These are phyloP conservation scores for Tipula vernalis DNA, from an alignment of 2,888 invertebrate species.

Conservation along the genomic window DNA sequence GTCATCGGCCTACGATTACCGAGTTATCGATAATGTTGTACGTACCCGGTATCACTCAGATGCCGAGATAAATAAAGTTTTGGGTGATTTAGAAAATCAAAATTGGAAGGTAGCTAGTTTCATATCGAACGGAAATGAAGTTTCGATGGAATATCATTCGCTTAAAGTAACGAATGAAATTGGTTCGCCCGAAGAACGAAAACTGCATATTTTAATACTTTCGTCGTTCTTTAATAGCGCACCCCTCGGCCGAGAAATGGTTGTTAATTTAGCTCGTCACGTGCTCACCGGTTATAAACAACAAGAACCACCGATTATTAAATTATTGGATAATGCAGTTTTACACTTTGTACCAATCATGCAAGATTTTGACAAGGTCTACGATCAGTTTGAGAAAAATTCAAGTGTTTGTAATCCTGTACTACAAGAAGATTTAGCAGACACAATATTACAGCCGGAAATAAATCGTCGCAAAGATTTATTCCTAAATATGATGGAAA, in stretches of 20 bases:
- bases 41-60: constrained; percentile 51
- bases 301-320: constrained; percentile 50
- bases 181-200: constrained; percentile 63
- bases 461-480: constrained; percentile 28
- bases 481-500: constrained; percentile 50
- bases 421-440: constrained; percentile 46
- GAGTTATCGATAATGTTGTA: constrained; percentile 52
- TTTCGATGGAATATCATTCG: constrained; percentile 52
- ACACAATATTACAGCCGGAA: constrained; percentile 41
- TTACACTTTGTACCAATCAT: constrained; percentile 63
- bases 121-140: constrained; percentile 51
- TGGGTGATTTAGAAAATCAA: constrained; percentile 56
- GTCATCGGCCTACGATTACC: constrained; percentile 71
- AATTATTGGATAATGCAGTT: constrained; percentile 56
- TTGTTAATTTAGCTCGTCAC: constrained; percentile 71
- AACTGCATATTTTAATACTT: constrained; percentile 70
- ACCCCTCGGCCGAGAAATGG: constrained; percentile 72
- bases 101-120: constrained; percentile 58
- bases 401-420: constrained; percentile 30
- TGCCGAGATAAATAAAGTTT: constrained; percentile 46
- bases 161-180: constrained; percentile 60
- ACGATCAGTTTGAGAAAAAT: constrained; percentile 25
- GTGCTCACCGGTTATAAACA: constrained; percentile 56
- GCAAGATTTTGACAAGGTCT: constrained; percentile 25
- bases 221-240: constrained; percentile 74